A percentile compares a stretch with the other conserved stretches of the same genome.
Evolutionary conservation across 2,113 vertebrate genomes (phyloP).

Genomic region (Perca flavescens): DNA sequence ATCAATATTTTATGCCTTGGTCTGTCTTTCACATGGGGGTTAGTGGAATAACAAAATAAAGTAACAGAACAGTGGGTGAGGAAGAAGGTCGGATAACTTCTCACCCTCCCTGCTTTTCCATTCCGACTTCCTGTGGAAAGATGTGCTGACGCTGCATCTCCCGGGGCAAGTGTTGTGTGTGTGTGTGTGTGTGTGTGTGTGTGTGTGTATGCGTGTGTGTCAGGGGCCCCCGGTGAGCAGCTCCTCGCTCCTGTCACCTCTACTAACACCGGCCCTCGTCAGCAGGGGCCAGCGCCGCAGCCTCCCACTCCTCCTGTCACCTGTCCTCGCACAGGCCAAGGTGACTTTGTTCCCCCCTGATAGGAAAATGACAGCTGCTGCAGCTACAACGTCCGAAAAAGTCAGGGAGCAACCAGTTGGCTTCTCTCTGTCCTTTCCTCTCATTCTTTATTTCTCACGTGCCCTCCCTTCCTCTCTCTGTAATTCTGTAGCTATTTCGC

Average conservation of each 20-base stretch:
- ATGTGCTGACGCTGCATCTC: constrained; percentile 81
- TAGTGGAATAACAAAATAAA: constrained; percentile 69
- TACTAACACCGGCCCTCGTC: constrained; percentile 70
- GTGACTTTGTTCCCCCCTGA: constrained; percentile 83
- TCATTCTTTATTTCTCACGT: constrained; percentile 28
- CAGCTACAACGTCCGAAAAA: constrained; percentile 58
- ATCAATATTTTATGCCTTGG: constrained; percentile 75
- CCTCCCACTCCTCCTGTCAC: constrained; percentile 81
- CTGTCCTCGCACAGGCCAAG: constrained; percentile 81
- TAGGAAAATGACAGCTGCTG: constrained; percentile 80
- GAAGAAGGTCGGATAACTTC: constrained; percentile 59
- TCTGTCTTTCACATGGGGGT: constrained; percentile 61
- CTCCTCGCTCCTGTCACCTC: constrained; percentile 81
- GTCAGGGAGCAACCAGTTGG: constrained; percentile 58
- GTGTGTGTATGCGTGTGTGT: constrained; percentile 64
- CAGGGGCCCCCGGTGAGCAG: constrained; percentile 73
- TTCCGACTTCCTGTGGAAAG: constrained; percentile 67
- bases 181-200: constrained; percentile 61
- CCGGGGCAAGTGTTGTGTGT: constrained; percentile 68
- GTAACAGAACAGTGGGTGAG: constrained; percentile 46
- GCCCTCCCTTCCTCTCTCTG: background rate
- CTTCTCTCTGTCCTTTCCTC: constrained; percentile 51
- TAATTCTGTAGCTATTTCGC: background rate
- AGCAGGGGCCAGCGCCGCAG: constrained; percentile 70
- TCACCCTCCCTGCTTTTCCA: constrained; percentile 51